These are phyloP conservation scores for Eucera pruinosa DNA, from an alignment of 2,888 invertebrate genomes.

Conservation along the genomic window DNA sequence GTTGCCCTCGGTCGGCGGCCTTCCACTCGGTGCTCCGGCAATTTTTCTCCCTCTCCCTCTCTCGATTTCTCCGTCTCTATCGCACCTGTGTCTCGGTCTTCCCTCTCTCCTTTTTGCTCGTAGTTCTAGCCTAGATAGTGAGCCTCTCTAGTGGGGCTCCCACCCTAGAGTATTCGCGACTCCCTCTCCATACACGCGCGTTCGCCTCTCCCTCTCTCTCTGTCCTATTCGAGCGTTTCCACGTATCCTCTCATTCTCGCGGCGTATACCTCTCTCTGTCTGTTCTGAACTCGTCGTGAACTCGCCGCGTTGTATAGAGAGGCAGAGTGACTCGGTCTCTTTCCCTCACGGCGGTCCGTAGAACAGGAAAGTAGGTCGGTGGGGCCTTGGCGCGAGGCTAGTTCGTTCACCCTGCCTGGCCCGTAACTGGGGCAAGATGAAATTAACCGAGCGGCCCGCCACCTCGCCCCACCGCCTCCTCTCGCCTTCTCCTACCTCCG, in stretches of 20 bases:
- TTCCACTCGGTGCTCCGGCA: slow-evolving; percentile 84
- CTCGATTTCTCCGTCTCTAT: slow-evolving; percentile 37
- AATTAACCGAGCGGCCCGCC: slow-evolving; percentile 85
- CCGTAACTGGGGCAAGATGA: slow-evolving; percentile 88
- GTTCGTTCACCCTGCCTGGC: slow-evolving; percentile 87
- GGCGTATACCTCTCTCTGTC: slow-evolving; percentile 43
- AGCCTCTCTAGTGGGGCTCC: slow-evolving; percentile 64
- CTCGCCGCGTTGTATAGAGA: slow-evolving; percentile 41
- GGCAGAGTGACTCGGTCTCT: slow-evolving; percentile 46
- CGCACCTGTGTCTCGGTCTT: slow-evolving; percentile 18
- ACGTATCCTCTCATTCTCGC: slow-evolving; percentile 50
- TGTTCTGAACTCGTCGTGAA: slow-evolving; percentile 48
- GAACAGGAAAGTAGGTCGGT: slow-evolving; percentile 82
- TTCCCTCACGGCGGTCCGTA: slow-evolving; percentile 66
- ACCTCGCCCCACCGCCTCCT: slow-evolving; percentile 56
- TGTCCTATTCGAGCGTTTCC: slow-evolving; percentile 51
- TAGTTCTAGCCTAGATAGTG: slow-evolving; percentile 74
- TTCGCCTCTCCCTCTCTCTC: slow-evolving; percentile 41
- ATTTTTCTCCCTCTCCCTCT: slow-evolving; percentile 70
- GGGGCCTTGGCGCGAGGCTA: slow-evolving; percentile 85
- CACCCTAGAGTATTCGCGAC: slow-evolving; percentile 47
- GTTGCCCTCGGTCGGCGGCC: slow-evolving; percentile 86
- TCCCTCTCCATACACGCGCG: slow-evolving; percentile 4
- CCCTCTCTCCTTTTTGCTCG: slow-evolving; percentile 56
- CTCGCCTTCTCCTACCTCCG: slow-evolving; percentile 53